Conservation (phyloP, 2,888 invertebrate species). For the Hypselothyrea guttata region DNA sequence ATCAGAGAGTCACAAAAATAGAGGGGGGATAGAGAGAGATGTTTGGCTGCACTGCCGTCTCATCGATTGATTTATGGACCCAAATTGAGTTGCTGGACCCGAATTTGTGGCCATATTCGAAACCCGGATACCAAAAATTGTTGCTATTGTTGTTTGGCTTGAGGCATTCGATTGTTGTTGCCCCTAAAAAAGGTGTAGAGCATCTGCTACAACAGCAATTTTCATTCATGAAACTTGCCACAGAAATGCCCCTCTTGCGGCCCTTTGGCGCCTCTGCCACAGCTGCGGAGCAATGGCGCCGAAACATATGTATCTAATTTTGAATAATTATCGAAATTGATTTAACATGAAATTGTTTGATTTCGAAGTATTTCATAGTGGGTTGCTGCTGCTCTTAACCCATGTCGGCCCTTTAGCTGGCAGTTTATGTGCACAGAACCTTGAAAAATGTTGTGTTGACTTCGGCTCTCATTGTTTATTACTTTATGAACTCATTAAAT, state of each 20-base stretch:
- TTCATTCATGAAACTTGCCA: constrained; percentile 45
- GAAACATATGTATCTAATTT: constrained; percentile 68
- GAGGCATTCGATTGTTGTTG: constrained; percentile 7
- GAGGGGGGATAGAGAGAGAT: no score
- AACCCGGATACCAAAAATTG: constrained; percentile 45
- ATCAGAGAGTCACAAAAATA: no score
- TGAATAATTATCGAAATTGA: constrained; percentile 69
- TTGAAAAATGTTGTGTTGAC: constrained; percentile 59
- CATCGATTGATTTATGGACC: constrained; percentile 80
- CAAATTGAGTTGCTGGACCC: constrained; percentile 65
- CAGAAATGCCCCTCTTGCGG: no score
- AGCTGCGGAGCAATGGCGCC: constrained; percentile 52
- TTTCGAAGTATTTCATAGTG: constrained; percentile 1
- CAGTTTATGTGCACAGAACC: constrained; percentile 60
- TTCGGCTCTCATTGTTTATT: constrained; percentile 39
- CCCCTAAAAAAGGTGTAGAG: constrained; percentile 40
- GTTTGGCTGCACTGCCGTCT: constrained; percentile 50
- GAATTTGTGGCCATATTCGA: constrained; percentile 12
- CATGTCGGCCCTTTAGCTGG: constrained; percentile 32
- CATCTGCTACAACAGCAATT: constrained; percentile 42
- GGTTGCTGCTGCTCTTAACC: constrained; percentile 26
- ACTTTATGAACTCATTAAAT: constrained; percentile 74
- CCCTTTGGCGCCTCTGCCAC: neutral
- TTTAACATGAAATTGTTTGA: constrained; percentile 47
- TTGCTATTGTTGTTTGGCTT: constrained; percentile 25